phyloP scores from a whole-genome alignment of 2,113 vertebrate species.

The Australoheros scitulus region DNA sequence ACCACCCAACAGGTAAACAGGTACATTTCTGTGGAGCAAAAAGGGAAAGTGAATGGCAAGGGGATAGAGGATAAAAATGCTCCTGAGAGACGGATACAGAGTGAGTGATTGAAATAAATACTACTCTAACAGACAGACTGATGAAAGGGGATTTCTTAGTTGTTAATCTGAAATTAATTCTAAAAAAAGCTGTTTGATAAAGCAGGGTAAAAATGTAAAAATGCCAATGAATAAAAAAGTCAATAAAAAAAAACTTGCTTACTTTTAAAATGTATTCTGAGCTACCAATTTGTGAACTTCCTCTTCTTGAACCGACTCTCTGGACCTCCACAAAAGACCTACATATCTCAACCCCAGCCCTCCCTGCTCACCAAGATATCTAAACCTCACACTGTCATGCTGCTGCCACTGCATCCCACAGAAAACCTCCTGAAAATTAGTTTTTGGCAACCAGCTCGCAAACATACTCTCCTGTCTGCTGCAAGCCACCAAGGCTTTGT shows the following conservation, averaged over 20 bases:
- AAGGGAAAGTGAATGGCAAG: constrained; percentile 47
- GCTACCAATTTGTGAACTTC: constrained; percentile 69
- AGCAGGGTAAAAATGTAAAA: background rate
- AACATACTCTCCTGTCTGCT: constrained; percentile 82
- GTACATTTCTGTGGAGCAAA: constrained; percentile 75
- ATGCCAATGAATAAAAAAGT: background rate
- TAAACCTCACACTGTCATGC: constrained; percentile 80
- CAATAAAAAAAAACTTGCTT: constrained; percentile 15
- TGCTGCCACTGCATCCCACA: constrained; percentile 76
- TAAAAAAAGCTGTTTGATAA: constrained; percentile 4
- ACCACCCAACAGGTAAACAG: constrained; percentile 87
- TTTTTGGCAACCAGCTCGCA: constrained; percentile 83
- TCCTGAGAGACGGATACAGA: constrained; percentile 50
- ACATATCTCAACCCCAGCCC: constrained; percentile 61
- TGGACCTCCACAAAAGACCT: constrained; percentile 69
- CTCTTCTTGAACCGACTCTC: constrained; percentile 57
- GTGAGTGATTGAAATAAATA: constrained; percentile 62
- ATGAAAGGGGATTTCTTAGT: constrained; percentile 31
- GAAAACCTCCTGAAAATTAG: constrained; percentile 82
- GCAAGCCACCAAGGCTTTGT: constrained; percentile 87
- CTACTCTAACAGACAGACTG: constrained; percentile 12
- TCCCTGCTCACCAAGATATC: constrained; percentile 71
- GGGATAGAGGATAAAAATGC: constrained; percentile 53
- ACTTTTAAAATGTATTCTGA: constrained; percentile 59
- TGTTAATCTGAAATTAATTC: constrained; percentile 54